These are phyloP conservation scores for Pan paniscus DNA, from an alignment of 2,113 vertebrate genomes.

Conservation along the genomic window DNA sequence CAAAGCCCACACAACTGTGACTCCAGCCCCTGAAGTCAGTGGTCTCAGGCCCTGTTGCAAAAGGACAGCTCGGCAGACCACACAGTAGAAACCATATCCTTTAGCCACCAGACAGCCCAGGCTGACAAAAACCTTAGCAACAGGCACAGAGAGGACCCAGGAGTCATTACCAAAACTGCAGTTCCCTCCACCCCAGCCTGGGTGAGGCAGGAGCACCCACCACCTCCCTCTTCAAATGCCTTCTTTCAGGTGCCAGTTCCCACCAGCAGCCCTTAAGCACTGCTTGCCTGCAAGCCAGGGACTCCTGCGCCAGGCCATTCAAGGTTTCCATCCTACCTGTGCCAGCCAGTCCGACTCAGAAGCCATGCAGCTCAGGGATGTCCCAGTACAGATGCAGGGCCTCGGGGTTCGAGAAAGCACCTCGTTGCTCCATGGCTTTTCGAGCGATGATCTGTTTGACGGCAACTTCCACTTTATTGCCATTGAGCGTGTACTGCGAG, in stretches of 20 bases:
- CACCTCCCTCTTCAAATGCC: not conserved
- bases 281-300: not conserved
- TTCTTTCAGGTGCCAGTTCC: not conserved
- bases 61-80: not conserved
- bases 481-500: slow-evolving; percentile 94
- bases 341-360: slow-evolving; percentile 80
- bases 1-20: not conserved
- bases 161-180: not conserved
- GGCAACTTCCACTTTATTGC: slow-evolving; percentile 98
- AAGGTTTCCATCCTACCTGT: not conserved
- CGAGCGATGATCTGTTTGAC: slow-evolving; percentile 96
- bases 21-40: not conserved
- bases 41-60: not conserved
- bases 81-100: not conserved
- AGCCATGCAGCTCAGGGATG: slow-evolving; percentile 94
- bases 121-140: not conserved
- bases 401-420: slow-evolving; percentile 95
- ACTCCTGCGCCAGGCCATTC: not conserved
- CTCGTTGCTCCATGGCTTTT: slow-evolving; percentile 89
- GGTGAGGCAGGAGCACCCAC: too few species aligned
- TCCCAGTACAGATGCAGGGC: slow-evolving; percentile 94
- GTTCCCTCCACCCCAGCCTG: not conserved
- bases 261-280: not conserved
- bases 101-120: not conserved
- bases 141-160: accelerated